Evolutionary conservation across 2,113 vertebrate genomes (phyloP).

Genomic region (Tautogolabrus adspersus): DNA sequence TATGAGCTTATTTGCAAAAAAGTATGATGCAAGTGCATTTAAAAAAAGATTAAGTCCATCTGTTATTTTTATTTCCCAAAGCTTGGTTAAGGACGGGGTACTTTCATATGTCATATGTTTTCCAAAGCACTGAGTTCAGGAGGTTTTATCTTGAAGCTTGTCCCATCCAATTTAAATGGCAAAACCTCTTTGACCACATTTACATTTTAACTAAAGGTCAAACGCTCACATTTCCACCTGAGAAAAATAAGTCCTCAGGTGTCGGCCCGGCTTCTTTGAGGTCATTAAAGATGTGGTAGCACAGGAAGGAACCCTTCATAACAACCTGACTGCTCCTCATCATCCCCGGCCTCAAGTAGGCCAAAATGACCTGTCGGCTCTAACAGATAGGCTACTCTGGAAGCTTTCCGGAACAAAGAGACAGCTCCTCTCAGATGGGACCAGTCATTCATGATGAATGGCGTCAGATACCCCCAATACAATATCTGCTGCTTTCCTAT

Average conservation of each 20-base stretch:
- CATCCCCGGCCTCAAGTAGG: slow-evolving; percentile 52
- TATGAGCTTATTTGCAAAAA: no score
- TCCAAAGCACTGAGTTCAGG: background rate
- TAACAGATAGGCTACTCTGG: slow-evolving; percentile 21
- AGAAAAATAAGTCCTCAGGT: slow-evolving; percentile 47
- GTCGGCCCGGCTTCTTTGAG: slow-evolving; percentile 45
- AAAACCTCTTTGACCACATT: slow-evolving; percentile 60
- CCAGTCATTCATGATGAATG: slow-evolving; percentile 70
- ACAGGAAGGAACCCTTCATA: slow-evolving; percentile 48
- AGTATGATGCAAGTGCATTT: no score
- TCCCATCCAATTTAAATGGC: slow-evolving; percentile 54
- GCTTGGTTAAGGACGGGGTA: slow-evolving; percentile 20
- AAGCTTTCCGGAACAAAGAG: slow-evolving; percentile 58
- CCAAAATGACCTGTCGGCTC: slow-evolving; percentile 48
- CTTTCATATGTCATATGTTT: slow-evolving; percentile 29
- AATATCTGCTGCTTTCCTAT: slow-evolving; percentile 75
- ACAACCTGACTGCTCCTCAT: slow-evolving; percentile 57
- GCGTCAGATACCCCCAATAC: slow-evolving; percentile 60
- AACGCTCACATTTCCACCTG: slow-evolving; percentile 55
- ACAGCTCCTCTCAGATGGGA: slow-evolving; percentile 42
- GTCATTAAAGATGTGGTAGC: slow-evolving; percentile 63
- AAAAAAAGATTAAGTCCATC: no score
- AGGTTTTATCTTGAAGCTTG: slow-evolving; percentile 27
- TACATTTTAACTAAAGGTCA: slow-evolving; percentile 72
- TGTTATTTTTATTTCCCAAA: background rate